phyloP scores from a whole-genome alignment of 2,113 vertebrate species.

The Glareola pratincola region DNA sequence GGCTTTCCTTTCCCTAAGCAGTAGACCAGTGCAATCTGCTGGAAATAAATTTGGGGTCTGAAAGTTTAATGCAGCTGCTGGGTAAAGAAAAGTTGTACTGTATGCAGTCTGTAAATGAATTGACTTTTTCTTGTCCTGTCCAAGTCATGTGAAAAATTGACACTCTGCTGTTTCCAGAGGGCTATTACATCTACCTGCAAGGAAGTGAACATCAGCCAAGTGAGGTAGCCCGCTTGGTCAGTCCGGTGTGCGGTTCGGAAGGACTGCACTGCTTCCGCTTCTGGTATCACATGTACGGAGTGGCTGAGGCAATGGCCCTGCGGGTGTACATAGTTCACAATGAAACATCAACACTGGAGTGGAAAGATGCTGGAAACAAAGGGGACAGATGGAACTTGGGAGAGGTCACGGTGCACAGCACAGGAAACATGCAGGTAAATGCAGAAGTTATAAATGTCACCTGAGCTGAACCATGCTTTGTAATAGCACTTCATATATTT shows the following conservation, averaged over 20 bases:
- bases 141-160: slow-evolving; percentile 3
- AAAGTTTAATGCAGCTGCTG: neutral
- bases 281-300: slow-evolving; percentile 84
- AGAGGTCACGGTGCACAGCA: neutral
- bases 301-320: slow-evolving; percentile 67
- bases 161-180: slow-evolving; percentile 57
- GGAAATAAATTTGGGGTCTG: neutral
- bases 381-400: neutral
- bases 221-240: slow-evolving; percentile 72
- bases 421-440: neutral
- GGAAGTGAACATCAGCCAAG: slow-evolving; percentile 37
- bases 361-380: neutral
- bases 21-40: neutral
- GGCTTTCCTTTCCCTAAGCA: neutral
- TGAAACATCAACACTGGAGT: slow-evolving; percentile 52
- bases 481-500: fast-evolving
- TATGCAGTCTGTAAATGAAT: neutral
- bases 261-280: slow-evolving; percentile 77
- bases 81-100: neutral
- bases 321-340: slow-evolving; percentile 64
- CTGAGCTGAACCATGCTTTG: fast-evolving
- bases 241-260: slow-evolving; percentile 55
- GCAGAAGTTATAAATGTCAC: fast-evolving
- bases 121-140: neutral
- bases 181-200: slow-evolving; percentile 79